Base-by-base conservation (phyloP, 92 coral and sea anemone genomes). In the Zoanthus sansibaricus region DNA sequence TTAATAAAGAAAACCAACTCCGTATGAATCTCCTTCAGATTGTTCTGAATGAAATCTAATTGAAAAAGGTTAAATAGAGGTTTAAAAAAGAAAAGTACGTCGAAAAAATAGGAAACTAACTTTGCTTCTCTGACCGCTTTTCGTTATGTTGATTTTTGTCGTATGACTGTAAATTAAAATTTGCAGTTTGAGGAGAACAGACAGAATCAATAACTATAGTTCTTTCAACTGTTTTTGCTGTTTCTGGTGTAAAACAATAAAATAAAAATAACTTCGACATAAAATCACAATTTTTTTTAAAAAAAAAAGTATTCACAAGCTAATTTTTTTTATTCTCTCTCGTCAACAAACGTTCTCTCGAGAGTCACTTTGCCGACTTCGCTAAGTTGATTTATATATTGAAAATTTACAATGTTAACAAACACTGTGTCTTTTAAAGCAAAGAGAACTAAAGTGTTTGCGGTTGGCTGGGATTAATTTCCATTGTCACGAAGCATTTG, bases 11-110 rank as follows among this genome's bases (percentile, higher is more conserved):
- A 91, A 58, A 76, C 93, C 79, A 83, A 91, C 56, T 44, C 75
- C 51, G 71, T 78, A 47, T 54, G 93, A 72, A 45, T 86, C 88
- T 75, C 93, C 88, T 71, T 30, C 37, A 31, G 91, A 88, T 87
- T 91, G 88, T 87, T 67, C 32, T 62, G 86, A 51, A 52, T 70
- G 55, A 88, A 91, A 88, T 91, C 82, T 83, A 91, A 91, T 91
- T 88, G 91, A 61, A 78, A 72, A 71, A 66, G 86, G 87, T 31
- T 31, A 62, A 70, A 71, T 69, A 9, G 85, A 20, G 75, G 56
- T 61, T 86, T 71, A 20, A n/a, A 88, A 72, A 71, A 48, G 86
- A 88, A 91, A 88, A 71, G 33, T 72, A 77, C 71, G 86, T 79
- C 76, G 89, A 21, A 69, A 73, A 88, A 59, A 67, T 54, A 61